phyloP scores from a whole-genome alignment of 64 coral and sea anemone genomes.

The Pocillopora damicornis region DNA sequence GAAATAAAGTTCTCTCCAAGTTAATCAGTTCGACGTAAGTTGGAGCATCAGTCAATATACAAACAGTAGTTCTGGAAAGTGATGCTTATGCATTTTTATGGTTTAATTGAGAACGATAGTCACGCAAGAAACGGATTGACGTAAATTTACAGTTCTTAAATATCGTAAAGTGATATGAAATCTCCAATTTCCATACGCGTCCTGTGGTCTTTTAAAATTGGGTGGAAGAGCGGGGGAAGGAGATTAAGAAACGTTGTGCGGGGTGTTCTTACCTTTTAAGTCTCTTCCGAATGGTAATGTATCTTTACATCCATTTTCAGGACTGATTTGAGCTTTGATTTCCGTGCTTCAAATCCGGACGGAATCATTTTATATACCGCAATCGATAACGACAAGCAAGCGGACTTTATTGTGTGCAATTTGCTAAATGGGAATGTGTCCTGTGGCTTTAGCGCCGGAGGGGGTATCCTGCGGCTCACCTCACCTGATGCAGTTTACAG shows the following conservation, averaged over 20 bases:
- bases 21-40: slow-evolving; percentile 13
- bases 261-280: not conserved
- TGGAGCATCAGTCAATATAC: not conserved
- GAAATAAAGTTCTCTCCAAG: not conserved
- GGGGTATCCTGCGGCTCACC: slow-evolving; percentile 14
- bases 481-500: not conserved
- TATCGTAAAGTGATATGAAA: too few relatives aligned
- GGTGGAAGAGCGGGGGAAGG: not conserved
- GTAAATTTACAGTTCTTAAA: too few relatives aligned
- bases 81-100: not conserved
- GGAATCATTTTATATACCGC: slow-evolving; percentile 45
- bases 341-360: slow-evolving; percentile 48
- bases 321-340: slow-evolving; percentile 37
- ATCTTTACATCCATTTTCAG: not conserved
- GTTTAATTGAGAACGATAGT: too few relatives aligned
- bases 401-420: slow-evolving; percentile 41
- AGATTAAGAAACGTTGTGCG: not conserved
- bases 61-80: too few relatives aligned
- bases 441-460: slow-evolving; percentile 44
- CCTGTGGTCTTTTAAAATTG: too few relatives aligned
- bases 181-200: too few relatives aligned
- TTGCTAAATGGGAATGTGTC: slow-evolving; percentile 25
- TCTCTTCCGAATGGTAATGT: not conserved
- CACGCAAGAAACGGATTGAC: too few relatives aligned
- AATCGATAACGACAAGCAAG: not conserved